These are phyloP conservation scores for Plemyria rubiginata DNA, from an alignment of 2,888 invertebrate species.

Conservation along the genomic window DNA sequence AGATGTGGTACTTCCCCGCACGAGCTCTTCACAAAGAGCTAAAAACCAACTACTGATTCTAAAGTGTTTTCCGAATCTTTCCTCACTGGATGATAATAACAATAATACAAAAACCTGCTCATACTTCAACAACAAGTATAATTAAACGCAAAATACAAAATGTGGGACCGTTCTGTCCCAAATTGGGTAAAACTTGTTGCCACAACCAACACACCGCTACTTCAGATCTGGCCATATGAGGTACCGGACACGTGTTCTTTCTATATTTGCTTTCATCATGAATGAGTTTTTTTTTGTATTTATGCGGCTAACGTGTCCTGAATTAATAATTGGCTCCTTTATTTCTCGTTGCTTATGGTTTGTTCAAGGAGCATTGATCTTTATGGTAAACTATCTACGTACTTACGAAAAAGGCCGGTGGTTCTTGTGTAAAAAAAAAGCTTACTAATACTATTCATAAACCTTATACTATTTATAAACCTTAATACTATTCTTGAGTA, in stretches of 20 bases:
- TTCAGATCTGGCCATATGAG: conserved; percentile 53
- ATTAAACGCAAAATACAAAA: conserved; percentile 28
- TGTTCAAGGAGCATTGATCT: conserved; percentile 21
- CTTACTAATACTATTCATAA: too few species aligned
- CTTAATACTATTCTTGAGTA: not conserved
- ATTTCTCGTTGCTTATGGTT: conserved; percentile 24
- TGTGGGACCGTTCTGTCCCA: conserved; percentile 44
- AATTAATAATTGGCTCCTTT: conserved; percentile 38
- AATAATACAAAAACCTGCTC: not conserved
- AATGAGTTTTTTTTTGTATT: conserved; percentile 49
- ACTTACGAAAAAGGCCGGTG: too few species aligned
- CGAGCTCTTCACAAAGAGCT: too few species aligned
- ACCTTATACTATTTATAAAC: too few species aligned
- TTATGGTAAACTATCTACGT: conserved; percentile 18
- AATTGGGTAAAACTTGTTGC: conserved; percentile 64
- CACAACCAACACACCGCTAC: conserved; percentile 55
- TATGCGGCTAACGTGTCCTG: conserved; percentile 41
- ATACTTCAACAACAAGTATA: not conserved
- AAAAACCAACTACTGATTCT: not conserved
- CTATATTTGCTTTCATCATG: conserved; percentile 50
- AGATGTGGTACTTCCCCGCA: too few species aligned
- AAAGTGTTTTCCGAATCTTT: not conserved
- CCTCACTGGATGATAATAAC: not conserved
- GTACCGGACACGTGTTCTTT: conserved; percentile 53
- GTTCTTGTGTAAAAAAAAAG: too few species aligned